phyloP scores from a whole-genome alignment of 2,113 vertebrate genomes.

The Empidonax alnorum region DNA sequence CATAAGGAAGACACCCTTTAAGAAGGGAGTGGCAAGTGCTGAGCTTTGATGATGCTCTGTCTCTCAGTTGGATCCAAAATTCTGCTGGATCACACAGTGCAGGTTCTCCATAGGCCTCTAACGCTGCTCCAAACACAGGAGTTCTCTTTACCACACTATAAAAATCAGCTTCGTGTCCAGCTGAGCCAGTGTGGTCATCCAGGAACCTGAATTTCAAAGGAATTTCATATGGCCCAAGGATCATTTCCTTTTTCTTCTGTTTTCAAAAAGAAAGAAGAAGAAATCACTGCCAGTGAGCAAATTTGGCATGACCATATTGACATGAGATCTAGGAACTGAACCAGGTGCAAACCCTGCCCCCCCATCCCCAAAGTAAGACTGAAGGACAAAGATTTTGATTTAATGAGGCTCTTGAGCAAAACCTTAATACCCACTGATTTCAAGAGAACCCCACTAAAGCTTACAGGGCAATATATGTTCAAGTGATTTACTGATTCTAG shows the following conservation, averaged over 20 bases:
- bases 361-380: not conserved
- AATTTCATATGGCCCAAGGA: not conserved
- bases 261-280: not conserved
- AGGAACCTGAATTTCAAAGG: not conserved
- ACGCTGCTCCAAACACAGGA: not conserved
- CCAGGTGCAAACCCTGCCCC: not conserved
- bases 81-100: fast-evolving
- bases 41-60: not conserved
- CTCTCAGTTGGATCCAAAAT: not conserved
- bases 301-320: fast-evolving
- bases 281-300: not conserved
- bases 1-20: not conserved
- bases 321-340: not conserved
- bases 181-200: not conserved
- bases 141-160: not conserved
- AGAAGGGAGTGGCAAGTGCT: not conserved
- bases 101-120: not conserved
- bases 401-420: not conserved
- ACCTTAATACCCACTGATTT: not conserved
- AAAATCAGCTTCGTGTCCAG: not conserved
- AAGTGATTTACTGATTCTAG: not conserved
- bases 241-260: not conserved
- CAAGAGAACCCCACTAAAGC: not conserved
- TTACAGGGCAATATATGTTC: not conserved
- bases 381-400: not conserved